Evolutionary conservation across 2,888 invertebrate genomes (phyloP).

Genomic region (Pachymerium ferrugineum): DNA sequence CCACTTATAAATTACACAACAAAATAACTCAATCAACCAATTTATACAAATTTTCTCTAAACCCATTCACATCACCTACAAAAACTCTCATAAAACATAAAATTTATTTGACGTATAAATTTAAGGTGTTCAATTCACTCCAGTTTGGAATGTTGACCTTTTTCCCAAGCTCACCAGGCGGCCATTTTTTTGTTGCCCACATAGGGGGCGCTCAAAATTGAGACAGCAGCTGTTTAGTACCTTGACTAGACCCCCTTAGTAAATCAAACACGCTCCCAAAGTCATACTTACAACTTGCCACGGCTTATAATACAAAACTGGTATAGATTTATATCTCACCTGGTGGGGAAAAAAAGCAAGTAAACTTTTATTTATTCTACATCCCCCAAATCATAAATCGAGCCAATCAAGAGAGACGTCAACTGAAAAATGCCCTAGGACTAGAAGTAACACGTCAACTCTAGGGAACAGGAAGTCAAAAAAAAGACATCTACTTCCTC

Average conservation of each 20-base stretch:
- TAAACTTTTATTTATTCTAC: not conserved
- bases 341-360: not conserved
- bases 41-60: too few species aligned
- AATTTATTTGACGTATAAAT: not conserved
- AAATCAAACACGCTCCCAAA: not conserved
- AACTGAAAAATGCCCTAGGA: not conserved
- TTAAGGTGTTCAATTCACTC: not conserved
- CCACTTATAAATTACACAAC: too few species aligned
- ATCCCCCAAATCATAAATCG: not conserved
- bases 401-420: not conserved
- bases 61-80: too few species aligned
- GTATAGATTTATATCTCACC: not conserved
- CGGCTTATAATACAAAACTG: not conserved
- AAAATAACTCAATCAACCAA: too few species aligned
- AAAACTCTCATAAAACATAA: not conserved
- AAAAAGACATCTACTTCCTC: not conserved
- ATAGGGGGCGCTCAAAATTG: not conserved
- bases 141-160: not conserved
- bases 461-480: not conserved
- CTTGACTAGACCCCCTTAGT: not conserved
- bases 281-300: too few species aligned
- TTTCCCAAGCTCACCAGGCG: not conserved
- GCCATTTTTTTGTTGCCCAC: not conserved
- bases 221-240: slow-evolving; percentile 7
- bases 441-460: not conserved